Conservation (phyloP, 2,797 vertebrate species). For the Botia kubotai region DNA sequence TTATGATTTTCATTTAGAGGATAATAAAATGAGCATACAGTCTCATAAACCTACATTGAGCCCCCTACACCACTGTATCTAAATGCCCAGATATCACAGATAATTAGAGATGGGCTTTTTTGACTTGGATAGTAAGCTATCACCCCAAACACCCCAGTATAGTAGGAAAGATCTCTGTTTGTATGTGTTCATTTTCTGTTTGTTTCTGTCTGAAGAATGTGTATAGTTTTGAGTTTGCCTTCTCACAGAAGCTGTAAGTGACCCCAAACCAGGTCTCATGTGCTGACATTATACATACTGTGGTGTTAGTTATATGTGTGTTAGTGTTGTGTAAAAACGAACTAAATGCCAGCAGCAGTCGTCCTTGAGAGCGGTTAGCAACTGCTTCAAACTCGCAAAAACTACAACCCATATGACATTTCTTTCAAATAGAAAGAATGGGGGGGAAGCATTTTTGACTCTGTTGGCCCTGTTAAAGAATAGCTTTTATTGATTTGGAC, state of each 20-base stretch:
- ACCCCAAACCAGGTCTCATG: slow-evolving; percentile 71
- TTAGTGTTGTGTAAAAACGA: slow-evolving; percentile 81
- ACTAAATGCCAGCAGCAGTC: slow-evolving; percentile 79
- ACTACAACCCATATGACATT: slow-evolving; percentile 83
- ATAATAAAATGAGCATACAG: no score
- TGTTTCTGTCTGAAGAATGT: slow-evolving; percentile 59
- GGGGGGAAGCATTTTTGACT: slow-evolving; percentile 63
- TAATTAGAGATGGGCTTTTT: no score
- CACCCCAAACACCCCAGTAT: no score
- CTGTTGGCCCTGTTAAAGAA: slow-evolving; percentile 69
- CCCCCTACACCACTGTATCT: no score
- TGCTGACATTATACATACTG: slow-evolving; percentile 80
- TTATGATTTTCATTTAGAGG: no score
- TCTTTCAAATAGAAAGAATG: slow-evolving; percentile 73
- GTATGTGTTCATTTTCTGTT: slow-evolving; percentile 53
- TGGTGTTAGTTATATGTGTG: slow-evolving; percentile 73
- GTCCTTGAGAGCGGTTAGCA: slow-evolving; percentile 79
- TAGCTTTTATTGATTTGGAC: slow-evolving; percentile 80
- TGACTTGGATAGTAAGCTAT: no score
- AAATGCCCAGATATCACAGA: no score
- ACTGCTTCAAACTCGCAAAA: slow-evolving; percentile 77
- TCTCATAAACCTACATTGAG: no score
- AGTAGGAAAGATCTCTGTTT: no score
- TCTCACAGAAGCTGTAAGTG: slow-evolving; percentile 75
- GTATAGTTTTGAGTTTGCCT: slow-evolving; percentile 61